Percentiles rank a stretch among this genome's conserved stretches.
Evolutionary conservation across 1,140 invertebrate species (phyloP).

Genomic region (Macrosteles quadrilineatus): DNA sequence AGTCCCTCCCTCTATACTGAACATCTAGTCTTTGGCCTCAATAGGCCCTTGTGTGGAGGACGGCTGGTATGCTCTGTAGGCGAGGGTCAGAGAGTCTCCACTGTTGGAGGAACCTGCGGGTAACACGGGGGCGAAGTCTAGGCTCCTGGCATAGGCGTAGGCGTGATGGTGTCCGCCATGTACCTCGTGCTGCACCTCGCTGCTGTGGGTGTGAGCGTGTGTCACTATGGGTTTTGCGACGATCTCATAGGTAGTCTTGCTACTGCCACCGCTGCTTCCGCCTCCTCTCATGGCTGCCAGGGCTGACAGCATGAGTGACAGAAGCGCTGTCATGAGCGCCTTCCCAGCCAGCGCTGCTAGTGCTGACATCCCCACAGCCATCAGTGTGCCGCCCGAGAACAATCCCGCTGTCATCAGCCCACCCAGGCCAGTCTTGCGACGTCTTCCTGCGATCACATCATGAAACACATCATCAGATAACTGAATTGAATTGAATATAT

Average conservation of each 20-base stretch:
- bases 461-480: too few relatives aligned
- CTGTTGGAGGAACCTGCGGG: background rate
- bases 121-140: conserved; percentile 35
- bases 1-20: too few relatives aligned
- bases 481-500: too few relatives aligned
- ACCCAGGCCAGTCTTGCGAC: conserved; percentile 51
- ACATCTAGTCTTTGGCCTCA: too few relatives aligned
- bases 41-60: too few relatives aligned
- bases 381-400: conserved; percentile 64
- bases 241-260: conserved; percentile 78
- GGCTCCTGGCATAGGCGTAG: conserved; percentile 40
- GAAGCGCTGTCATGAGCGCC: conserved; percentile 77
- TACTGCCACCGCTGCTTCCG: conserved; percentile 55
- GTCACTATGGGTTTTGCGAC: conserved; percentile 77
- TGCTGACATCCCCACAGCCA: conserved; percentile 72
- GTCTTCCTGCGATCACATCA: conserved; percentile 48
- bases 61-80: conserved; percentile 14
- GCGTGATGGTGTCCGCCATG: conserved; percentile 29
- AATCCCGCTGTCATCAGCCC: conserved; percentile 52
- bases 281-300: conserved; percentile 74
- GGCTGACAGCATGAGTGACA: conserved; percentile 74
- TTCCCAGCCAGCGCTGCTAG: conserved; percentile 78
- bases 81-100: background rate
- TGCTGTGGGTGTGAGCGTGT: conserved; percentile 69
- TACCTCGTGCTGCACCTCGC: conserved; percentile 55